These are phyloP conservation scores for Apomyelois bistriatella DNA, from an alignment of 2,888 invertebrate genomes.

Conservation along the genomic window DNA sequence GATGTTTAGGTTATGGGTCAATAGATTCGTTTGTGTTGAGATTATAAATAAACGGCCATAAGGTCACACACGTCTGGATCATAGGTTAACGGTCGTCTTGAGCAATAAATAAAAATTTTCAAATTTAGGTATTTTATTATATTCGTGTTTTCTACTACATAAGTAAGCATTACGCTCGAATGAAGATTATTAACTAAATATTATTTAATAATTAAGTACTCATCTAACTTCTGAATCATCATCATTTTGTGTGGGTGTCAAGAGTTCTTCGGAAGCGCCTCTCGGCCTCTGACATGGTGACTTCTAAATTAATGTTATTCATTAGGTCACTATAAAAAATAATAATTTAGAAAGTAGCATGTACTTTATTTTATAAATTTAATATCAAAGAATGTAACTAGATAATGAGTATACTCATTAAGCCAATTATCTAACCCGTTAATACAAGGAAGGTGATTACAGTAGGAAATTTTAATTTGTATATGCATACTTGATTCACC, in stretches of 20 bases:
- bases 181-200: too few species aligned
- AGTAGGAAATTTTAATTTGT: slow-evolving; percentile 9
- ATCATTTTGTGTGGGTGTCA: too few species aligned
- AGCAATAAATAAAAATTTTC: slow-evolving; percentile 8
- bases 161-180: neutral
- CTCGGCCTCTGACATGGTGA: too few species aligned
- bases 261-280: too few species aligned
- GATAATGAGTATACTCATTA: neutral
- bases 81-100: slow-evolving; percentile 59
- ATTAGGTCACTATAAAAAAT: too few species aligned
- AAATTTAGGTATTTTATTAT: neutral
- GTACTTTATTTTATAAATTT: neutral
- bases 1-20: slow-evolving; percentile 70
- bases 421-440: slow-evolving; percentile 6
- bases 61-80: slow-evolving; percentile 62
- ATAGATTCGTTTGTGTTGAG: slow-evolving; percentile 53
- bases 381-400: neutral
- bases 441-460: neutral
- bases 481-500: too few species aligned
- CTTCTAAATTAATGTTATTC: too few species aligned
- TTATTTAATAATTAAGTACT: too few species aligned
- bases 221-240: too few species aligned
- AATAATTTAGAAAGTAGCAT: too few species aligned
- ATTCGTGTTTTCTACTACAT: neutral
- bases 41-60: slow-evolving; percentile 60